Evolutionary conservation across 2,113 vertebrate genomes (phyloP).

Genomic region (Xyrauchen texanus): DNA sequence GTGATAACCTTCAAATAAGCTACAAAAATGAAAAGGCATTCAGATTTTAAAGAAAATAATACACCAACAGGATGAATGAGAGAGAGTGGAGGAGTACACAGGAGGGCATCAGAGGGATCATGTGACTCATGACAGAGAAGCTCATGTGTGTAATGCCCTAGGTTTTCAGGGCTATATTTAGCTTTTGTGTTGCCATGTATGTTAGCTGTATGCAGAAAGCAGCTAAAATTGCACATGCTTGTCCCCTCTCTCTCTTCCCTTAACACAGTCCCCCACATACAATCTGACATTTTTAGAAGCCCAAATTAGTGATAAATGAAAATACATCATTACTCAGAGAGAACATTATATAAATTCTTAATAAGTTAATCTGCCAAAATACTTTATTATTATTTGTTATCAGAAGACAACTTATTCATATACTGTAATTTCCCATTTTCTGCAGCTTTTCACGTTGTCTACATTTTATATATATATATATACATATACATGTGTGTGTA

Average conservation of each 20-base stretch:
- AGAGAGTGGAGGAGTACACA: neutral
- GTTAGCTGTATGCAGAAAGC: neutral
- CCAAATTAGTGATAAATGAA: no score
- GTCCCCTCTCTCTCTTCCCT: neutral
- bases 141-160: neutral
- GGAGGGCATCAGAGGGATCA: neutral
- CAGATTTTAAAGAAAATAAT: neutral
- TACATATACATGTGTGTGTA: no score
- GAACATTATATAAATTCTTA: no score
- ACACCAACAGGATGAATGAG: neutral
- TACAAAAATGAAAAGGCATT: neutral
- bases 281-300: neutral
- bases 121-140: constrained; percentile 13
- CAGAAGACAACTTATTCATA: no score
- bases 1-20: no score
- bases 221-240: neutral
- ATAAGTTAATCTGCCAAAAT: no score
- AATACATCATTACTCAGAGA: no score
- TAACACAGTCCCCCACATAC: neutral
- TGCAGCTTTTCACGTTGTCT: no score
- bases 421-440: no score
- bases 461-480: no score
- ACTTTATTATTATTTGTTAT: no score
- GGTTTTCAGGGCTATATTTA: constrained; percentile 30
- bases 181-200: constrained; percentile 27